phyloP scores from a whole-genome alignment of 2,113 vertebrate species.

The Spheniscus mendiculus region DNA sequence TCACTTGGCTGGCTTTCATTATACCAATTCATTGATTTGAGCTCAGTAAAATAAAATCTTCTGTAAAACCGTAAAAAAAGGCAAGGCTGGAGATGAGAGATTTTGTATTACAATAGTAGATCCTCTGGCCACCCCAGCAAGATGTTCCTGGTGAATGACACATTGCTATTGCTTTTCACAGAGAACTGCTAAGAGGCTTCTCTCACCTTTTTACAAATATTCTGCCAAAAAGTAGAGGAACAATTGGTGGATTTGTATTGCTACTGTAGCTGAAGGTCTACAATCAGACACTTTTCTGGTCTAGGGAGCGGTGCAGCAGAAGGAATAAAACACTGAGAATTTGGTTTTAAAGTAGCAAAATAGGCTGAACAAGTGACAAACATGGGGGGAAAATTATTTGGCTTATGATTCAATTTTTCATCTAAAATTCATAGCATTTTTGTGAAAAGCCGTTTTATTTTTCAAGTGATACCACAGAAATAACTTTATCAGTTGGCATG shows the following conservation, averaged over 20 bases:
- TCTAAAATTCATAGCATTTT: not conserved
- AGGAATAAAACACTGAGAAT: not conserved
- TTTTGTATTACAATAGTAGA: not conserved
- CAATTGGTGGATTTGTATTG: not conserved
- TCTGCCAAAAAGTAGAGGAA: not conserved
- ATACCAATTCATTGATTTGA: not conserved
- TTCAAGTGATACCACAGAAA: not conserved
- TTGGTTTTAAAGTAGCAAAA: not conserved
- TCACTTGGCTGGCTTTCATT: not conserved
- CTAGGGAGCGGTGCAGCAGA: not conserved
- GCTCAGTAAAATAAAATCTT: not conserved
- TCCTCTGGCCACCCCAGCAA: not conserved
- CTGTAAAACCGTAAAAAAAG: not conserved
- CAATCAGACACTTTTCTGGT: not conserved
- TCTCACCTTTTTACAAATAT: not conserved
- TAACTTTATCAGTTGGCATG: not conserved
- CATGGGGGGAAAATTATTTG: not conserved
- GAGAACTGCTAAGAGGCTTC: not conserved
- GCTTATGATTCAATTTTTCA: not conserved
- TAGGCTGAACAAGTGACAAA: not conserved
- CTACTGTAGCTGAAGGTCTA: not conserved
- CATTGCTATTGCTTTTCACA: not conserved
- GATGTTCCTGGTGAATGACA: not conserved
- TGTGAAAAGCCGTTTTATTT: not conserved
- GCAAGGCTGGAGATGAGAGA: not conserved